Base-by-base conservation (phyloP, 1,140 invertebrate genomes). In the Belonocnema kinseyi region DNA sequence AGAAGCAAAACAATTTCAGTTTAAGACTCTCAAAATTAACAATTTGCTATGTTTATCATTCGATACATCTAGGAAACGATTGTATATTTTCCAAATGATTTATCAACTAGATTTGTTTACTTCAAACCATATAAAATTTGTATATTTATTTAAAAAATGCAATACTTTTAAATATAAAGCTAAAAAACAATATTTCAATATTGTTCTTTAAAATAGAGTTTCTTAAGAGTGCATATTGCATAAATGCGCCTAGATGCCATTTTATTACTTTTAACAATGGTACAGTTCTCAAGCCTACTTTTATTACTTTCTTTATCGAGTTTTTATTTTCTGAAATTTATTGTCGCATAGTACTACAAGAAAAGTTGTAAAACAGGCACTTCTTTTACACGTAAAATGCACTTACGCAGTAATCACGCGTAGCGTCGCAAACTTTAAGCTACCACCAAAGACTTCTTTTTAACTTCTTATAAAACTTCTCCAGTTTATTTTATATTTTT, bases 241-340 rank as follows among this genome's bases (percentile, higher is more conserved):
- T n/a, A 46, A 10, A n/a, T 10, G 46, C 40, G n/a, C 2, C 33
- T 14, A 7, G 5, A 4, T 66, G 0, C 1, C 26, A 40, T 46
- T 46, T 26, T 66, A 16, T 10, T 16, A 46, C 61, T 66, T 8
- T 17, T 46, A 46, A n/a, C 26, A 66, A 12, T 40, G 1, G 61
- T 66, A 26, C 33, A 40, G 33, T 66, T 66, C 61, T 66, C 61
- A 66, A 66, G 33, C 40, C 26, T n/a, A 14, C 26, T 40, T 66
- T 66, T 66, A 40, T 40, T n/a, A 16, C n/a, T n/a, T 16, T 1
- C 40, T 66, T 66, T 66, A 66, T 66, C n/a, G 40, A 66, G 33
- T 66, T 66, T 66, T 66, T 66, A 66, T 66, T 66, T 66, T 66
- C 12, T 66, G 5, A 33, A 66, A 66, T 66, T 66, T 66, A 3